Percentiles rank a stretch among this genome's conserved stretches.
Evolutionary conservation across 2,113 vertebrate species (phyloP).

Genomic region (Tenebrosternarchus preto): DNA sequence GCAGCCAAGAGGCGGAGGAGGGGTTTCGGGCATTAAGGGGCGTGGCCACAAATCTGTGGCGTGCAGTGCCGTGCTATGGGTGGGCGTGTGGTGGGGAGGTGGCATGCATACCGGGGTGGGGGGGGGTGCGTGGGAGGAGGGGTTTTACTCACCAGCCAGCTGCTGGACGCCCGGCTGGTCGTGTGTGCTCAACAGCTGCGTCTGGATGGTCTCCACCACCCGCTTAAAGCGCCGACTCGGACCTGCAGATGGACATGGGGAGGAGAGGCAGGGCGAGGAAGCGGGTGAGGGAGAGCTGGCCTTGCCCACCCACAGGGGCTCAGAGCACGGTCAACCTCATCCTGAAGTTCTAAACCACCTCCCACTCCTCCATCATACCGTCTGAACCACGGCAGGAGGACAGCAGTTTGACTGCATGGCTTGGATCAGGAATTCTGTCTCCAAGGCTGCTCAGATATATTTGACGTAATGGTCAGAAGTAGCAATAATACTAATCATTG

Average conservation of each 20-base stretch:
- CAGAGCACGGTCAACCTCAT: not conserved
- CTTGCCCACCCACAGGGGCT: not conserved
- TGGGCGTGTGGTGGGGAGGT: slow-evolving; percentile 50
- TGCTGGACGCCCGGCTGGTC: slow-evolving; percentile 96
- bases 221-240: slow-evolving; percentile 98
- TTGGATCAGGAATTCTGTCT: not conserved
- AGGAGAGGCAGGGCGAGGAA: too few species aligned
- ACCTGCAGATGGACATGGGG: slow-evolving; percentile 69
- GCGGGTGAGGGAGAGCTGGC: too few species aligned
- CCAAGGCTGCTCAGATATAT: not conserved
- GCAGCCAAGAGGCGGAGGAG: too few species aligned
- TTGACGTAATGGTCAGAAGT: not conserved
- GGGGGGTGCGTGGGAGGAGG: slow-evolving; percentile 43
- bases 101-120: slow-evolving; percentile 51
- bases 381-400: not conserved
- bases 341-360: not conserved
- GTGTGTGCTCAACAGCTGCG: slow-evolving; percentile 97
- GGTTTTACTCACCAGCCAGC: slow-evolving; percentile 88
- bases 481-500: not conserved
- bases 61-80: slow-evolving; percentile 38
- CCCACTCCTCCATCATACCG: not conserved
- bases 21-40: not conserved
- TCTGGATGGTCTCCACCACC: slow-evolving; percentile 98
- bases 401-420: not conserved
- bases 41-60: slow-evolving; percentile 21